Evolutionary conservation across 2,113 vertebrate genomes (phyloP), one percentile per base, ranked within the genome.

Genomic region (Clarias macrocephalus): DNA sequence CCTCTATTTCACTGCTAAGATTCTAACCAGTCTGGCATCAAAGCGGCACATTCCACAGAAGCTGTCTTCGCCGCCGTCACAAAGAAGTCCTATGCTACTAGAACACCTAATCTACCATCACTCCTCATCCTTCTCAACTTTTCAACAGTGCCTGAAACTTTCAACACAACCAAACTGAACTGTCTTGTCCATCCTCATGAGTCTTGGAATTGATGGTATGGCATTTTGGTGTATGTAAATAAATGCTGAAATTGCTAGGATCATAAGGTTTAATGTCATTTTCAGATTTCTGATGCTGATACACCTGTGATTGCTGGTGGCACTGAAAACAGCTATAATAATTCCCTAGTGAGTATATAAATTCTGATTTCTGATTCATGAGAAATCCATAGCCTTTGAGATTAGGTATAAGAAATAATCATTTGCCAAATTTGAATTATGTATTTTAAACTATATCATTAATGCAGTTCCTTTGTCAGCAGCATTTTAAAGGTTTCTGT

Each of bases 281-380:
- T 88, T 60, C 91, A 99, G 97, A 97, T 98, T 95, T 94, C 96
- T 93, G 97, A 99, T 95, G 96, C 96, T 80, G 97, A 98, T 92
- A 94, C 95, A 87, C 97, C 97, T 92, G 97, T 98, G 92, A 93
- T 96, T 88, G 94, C 96, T 86, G 97, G 96, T 92, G 93, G 95
- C 93, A 95, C 95, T 86, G 97, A 98, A 89, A 94, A 92, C 72
- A 90, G 94, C 91, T 92, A 96, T 89, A 97, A 94, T 93, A 95
- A 97, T 94, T 94, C 96, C 88, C 94, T 99, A 96, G 98, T 99
- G 94, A 90, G 97, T 96, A 82, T 48, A 59, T 84, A 56, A 15
- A 42, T 2, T 62, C 30, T 48, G 15, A 15, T 77, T 77, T 54
- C 73, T 56, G 3, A 59, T 30, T 57, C 0, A 59, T 21, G 54